Conservation (phyloP, 2,888 invertebrate genomes). For the Uropetala carovei region DNA sequence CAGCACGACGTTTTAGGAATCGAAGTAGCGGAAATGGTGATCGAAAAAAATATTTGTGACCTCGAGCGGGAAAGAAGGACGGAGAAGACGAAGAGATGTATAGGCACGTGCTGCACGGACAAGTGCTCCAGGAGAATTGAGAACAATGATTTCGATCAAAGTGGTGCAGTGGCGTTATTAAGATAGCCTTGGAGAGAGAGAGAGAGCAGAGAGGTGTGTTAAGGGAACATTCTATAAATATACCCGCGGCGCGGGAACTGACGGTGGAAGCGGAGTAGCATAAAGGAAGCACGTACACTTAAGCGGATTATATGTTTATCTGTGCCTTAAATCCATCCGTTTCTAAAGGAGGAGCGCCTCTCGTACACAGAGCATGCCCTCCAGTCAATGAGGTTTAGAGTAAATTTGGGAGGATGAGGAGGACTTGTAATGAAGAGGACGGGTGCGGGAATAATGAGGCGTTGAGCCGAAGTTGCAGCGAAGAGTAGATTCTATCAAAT, state of each 20-base stretch:
- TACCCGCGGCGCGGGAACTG: background rate
- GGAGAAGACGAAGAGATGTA: no score
- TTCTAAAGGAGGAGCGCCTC: background rate
- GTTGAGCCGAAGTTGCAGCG: background rate
- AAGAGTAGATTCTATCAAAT: no score
- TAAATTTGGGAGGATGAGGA: background rate
- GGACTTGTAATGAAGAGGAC: background rate
- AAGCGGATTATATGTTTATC: slow-evolving; percentile 3
- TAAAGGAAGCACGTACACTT: slow-evolving; percentile 15
- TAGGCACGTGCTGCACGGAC: background rate
- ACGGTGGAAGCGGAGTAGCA: background rate
- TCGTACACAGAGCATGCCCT: background rate
- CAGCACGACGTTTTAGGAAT: no score
- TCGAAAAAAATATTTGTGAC: no score
- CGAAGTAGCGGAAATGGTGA: no score
- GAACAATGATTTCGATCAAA: background rate
- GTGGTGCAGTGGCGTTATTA: background rate
- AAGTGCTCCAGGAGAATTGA: background rate
- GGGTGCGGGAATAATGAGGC: background rate
- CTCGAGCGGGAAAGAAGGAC: no score
- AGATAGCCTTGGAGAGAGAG: background rate
- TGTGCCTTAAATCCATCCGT: background rate
- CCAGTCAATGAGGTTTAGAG: background rate
- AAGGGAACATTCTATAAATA: background rate
- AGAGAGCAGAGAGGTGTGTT: no score